Percentiles rank a stretch among this genome's conserved stretches.
phyloP scores from a whole-genome alignment of 2,797 vertebrate species.

The Thaleichthys pacificus region DNA sequence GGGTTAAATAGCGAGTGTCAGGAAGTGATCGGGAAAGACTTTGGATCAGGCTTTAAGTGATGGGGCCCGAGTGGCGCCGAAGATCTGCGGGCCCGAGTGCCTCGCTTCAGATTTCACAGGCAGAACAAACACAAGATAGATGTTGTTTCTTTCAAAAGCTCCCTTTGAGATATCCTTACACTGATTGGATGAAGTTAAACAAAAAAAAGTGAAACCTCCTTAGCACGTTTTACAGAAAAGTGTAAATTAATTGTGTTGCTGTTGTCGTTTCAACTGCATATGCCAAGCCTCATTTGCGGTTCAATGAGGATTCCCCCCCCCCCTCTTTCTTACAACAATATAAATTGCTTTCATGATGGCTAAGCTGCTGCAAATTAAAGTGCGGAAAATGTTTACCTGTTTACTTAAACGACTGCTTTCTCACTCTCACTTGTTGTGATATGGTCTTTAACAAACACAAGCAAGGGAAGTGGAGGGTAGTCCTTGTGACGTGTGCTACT shows the following conservation, averaged over 20 bases:
- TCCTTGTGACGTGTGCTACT: too few relatives aligned
- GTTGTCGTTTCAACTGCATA: constrained; percentile 51
- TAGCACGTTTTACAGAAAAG: constrained; percentile 45
- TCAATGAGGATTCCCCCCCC: constrained; percentile 14
- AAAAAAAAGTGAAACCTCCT: constrained; percentile 22
- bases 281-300: constrained; percentile 64
- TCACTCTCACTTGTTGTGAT: constrained; percentile 50
- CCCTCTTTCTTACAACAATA: constrained; percentile 46
- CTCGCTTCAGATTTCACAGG: too few relatives aligned
- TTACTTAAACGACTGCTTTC: constrained; percentile 60
- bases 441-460: constrained; percentile 11
- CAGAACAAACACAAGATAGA: too few relatives aligned
- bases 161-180: neutral
- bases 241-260: constrained; percentile 65
- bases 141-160: neutral
- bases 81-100: too few relatives aligned
- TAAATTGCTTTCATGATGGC: constrained; percentile 68
- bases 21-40: too few relatives aligned
- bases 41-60: too few relatives aligned
- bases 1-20: too few relatives aligned
- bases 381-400: constrained; percentile 68
- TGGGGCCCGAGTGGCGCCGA: too few relatives aligned
- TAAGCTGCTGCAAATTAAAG: constrained; percentile 66
- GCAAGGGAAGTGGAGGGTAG: neutral
- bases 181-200: neutral